Evolutionary conservation across 2,113 vertebrate genomes (phyloP).

Genomic region (Mastomys natalensis): DNA sequence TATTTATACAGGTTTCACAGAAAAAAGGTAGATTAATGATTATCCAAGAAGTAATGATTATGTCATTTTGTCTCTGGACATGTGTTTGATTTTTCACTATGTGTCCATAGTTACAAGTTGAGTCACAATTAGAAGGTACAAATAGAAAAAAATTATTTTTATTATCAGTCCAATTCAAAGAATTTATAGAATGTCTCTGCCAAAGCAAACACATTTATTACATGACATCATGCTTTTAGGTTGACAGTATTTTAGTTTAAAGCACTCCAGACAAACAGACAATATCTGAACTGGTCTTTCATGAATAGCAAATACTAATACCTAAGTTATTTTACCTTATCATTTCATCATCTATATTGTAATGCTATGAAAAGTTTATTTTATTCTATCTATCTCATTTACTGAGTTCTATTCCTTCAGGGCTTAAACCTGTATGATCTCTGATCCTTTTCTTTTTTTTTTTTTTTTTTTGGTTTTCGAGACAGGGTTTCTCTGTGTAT

Average conservation of each 20-base stretch:
- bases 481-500: no score
- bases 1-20: background rate
- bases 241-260: background rate
- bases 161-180: background rate
- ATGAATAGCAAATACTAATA: background rate
- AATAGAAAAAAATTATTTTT: background rate
- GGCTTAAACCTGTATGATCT: background rate
- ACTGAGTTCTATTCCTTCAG: background rate
- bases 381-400: background rate
- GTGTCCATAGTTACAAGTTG: no score
- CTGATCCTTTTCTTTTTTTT: no score
- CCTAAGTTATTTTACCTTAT: background rate
- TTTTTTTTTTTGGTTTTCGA: no score
- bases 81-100: no score
- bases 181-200: background rate
- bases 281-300: background rate
- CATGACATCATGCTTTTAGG: background rate
- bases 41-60: no score
- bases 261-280: background rate
- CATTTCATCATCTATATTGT: background rate
- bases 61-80: no score
- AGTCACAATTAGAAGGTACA: background rate
- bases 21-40: background rate
- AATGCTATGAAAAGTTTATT: background rate
- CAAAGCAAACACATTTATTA: background rate